Evolutionary conservation across 2,888 invertebrate genomes (phyloP), one percentile per base, ranked within the genome.

Genomic region (Tetranychus piercei): DNA sequence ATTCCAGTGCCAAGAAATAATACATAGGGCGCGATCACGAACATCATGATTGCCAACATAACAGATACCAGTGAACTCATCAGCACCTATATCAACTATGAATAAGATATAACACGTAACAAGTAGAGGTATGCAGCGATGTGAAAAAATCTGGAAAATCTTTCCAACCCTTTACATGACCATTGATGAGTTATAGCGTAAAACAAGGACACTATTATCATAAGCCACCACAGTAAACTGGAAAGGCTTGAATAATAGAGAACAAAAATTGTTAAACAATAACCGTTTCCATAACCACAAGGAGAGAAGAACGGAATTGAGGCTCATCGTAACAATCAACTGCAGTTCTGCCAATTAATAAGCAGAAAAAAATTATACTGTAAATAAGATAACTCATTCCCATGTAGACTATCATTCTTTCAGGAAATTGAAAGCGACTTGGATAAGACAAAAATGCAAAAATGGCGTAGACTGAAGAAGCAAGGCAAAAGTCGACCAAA

Each of bases 51-150:
- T 82, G n/a, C 85, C 85, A 34, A 85, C 84, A 77, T 80, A 82
- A 79, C 84, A 85, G 82, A 87, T 85, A 87, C 94, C 94, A 80
- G 93, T 90, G 70, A 95, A 86, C 81, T 94, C 94, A 82, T 95
- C 94, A 65, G 93, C 92, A 81, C 94, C 92, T 5, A 55, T 55
- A 55, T 55, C 69, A 1, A 9, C 3, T 15, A 5, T 55, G 11
- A 55, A 2, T 90, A 89, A 15, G 89, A 86, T 1, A 88, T 83
- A 18, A 90, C 1, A 1, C 1, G 55, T 55, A 15, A 9, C 15
- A 55, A 55, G 55, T 15, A 15, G 1, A 15, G 55, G 55, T 15
- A 55, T 9, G 55, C 55, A 15, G 15, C 9, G 15, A 0, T 2
- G 55, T 55, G 55, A 55, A 15, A 55, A 7, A 6, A 55, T 0